These are phyloP conservation scores for Drosophila sordidula DNA, from an alignment of 2,888 invertebrate species.

Conservation along the genomic window DNA sequence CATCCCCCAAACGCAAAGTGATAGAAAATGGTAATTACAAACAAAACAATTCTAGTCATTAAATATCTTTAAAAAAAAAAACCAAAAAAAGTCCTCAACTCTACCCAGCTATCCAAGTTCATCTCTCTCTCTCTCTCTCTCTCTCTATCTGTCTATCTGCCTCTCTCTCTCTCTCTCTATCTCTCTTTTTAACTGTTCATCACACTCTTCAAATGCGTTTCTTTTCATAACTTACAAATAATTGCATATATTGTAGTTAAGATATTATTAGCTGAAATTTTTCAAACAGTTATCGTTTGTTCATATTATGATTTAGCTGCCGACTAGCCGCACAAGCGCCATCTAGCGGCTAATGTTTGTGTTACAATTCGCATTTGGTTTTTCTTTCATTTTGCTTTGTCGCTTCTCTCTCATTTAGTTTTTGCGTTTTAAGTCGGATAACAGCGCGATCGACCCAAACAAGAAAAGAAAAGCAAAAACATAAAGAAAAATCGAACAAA, in stretches of 20 bases:
- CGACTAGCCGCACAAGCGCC: slow-evolving; percentile 40
- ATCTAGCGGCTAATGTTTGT: slow-evolving; percentile 35
- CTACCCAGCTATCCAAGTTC: slow-evolving; percentile 40
- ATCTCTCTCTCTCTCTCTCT: slow-evolving; percentile 42
- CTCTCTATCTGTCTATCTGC: slow-evolving; percentile 32
- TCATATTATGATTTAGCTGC: slow-evolving; percentile 33
- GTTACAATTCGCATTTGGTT: slow-evolving; percentile 25
- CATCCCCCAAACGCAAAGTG: slow-evolving; percentile 81
- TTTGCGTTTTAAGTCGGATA: slow-evolving; percentile 47
- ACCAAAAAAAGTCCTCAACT: slow-evolving; percentile 26
- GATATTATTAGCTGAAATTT: slow-evolving; percentile 54
- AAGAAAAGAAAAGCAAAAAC: slow-evolving; percentile 12
- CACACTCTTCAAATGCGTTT: slow-evolving; percentile 52
- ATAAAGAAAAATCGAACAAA: slow-evolving; percentile 27
- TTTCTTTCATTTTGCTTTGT: slow-evolving; percentile 37
- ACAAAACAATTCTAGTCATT: slow-evolving; percentile 74
- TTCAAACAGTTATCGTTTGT: slow-evolving; percentile 27
- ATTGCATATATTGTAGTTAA: slow-evolving; percentile 66
- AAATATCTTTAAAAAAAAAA: slow-evolving; percentile 47
- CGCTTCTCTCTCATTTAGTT: slow-evolving; percentile 49
- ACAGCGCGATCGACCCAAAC: slow-evolving; percentile 50
- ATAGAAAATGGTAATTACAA: slow-evolving; percentile 84
- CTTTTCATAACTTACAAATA: slow-evolving; percentile 44
- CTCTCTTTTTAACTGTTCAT: slow-evolving; percentile 36
- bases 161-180: slow-evolving; percentile 4